Evolutionary conservation across 2,888 invertebrate species (phyloP).

Genomic region (Lycocerus yunnanus): DNA sequence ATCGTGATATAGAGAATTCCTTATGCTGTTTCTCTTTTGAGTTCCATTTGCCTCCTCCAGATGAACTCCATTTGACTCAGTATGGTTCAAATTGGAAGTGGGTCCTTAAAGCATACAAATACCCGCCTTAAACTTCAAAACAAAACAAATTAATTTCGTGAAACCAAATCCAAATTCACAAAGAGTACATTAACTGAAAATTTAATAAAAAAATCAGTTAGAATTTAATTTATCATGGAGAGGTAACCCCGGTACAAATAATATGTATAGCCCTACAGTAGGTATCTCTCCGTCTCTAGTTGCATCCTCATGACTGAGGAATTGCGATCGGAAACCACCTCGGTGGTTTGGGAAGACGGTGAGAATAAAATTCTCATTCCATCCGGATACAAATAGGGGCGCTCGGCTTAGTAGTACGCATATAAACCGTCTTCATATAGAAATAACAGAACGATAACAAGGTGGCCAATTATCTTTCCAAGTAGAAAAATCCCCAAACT

Average conservation of each 20-base stretch:
- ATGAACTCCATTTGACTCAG: constrained; percentile 26
- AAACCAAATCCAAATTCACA: background rate
- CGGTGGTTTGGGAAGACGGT: no score
- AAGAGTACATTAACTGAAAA: background rate
- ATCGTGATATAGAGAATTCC: constrained; percentile 24
- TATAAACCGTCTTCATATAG: no score
- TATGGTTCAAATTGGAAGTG: background rate
- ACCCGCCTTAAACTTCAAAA: background rate
- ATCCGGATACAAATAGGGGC: no score
- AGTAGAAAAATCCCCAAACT: background rate
- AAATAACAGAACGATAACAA: no score
- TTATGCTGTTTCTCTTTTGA: constrained; percentile 22
- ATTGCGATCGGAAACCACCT: no score
- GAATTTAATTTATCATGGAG: background rate
- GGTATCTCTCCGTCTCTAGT: no score
- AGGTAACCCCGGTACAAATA: no score
- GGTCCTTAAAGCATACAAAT: background rate
- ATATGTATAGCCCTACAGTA: no score
- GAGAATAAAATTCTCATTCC: no score
- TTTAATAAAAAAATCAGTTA: background rate
- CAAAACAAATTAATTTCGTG: background rate
- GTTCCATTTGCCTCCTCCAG: constrained; percentile 15
- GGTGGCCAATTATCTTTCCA: no score
- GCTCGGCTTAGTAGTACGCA: no score
- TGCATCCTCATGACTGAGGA: no score